Evolutionary conservation across 2,113 vertebrate genomes (phyloP).

Genomic region (Odontophorus gujanensis): DNA sequence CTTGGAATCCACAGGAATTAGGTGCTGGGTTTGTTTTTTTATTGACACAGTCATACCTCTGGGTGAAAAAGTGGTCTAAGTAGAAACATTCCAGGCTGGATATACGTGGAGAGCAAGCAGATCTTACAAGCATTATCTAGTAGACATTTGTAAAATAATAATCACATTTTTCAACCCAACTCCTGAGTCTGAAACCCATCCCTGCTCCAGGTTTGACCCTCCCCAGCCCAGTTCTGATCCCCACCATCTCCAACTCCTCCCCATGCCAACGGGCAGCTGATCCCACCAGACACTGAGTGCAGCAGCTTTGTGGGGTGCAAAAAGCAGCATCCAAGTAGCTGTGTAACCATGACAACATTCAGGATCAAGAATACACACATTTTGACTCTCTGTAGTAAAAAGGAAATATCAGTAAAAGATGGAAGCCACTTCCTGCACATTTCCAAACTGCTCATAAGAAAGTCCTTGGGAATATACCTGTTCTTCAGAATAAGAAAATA

Average conservation of each 20-base stretch:
- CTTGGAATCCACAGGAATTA: background rate
- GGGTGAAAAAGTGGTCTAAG: background rate
- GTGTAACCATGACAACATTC: constrained; percentile 55
- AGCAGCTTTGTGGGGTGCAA: background rate
- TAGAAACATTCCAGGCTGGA: background rate
- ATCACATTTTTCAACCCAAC: background rate
- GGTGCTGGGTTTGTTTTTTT: background rate
- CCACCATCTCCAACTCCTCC: background rate
- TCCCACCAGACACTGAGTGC: rapidly evolving
- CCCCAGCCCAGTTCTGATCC: background rate
- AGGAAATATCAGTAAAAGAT: constrained; percentile 35
- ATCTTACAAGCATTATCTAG: background rate
- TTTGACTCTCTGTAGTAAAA: constrained; percentile 47
- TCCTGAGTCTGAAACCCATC: background rate
- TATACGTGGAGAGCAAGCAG: background rate
- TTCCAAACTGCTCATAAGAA: background rate
- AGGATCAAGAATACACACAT: constrained; percentile 45
- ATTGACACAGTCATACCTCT: background rate
- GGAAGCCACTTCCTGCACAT: background rate
- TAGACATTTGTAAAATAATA: background rate
- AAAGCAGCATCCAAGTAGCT: constrained; percentile 24
- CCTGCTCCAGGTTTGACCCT: background rate
- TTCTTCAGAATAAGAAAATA: background rate
- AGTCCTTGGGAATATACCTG: constrained; percentile 22
- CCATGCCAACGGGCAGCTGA: background rate